phyloP scores from a whole-genome alignment of 2,888 invertebrate species.

The Neoaliturus tenellus region DNA sequence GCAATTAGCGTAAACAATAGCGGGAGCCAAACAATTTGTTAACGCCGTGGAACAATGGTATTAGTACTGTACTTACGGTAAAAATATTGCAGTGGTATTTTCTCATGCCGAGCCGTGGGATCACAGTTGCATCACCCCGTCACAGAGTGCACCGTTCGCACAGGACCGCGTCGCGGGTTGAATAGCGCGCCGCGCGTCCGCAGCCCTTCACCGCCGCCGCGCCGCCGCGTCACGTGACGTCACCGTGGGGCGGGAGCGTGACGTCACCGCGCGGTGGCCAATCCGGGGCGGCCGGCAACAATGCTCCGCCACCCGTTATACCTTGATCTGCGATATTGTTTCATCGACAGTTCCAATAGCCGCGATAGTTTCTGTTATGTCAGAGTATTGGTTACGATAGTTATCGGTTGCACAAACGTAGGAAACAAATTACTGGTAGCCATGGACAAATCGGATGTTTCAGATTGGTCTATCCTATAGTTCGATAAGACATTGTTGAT shows the following conservation, averaged over 20 bases:
- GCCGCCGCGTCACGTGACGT: background rate
- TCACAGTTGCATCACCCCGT: slow-evolving; percentile 25
- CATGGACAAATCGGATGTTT: background rate
- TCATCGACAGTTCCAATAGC: background rate
- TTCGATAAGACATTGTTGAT: too few relatives aligned
- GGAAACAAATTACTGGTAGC: background rate
- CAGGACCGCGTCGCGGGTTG: background rate
- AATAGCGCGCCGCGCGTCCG: background rate
- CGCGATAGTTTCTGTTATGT: background rate
- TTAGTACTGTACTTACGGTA: slow-evolving; percentile 11
- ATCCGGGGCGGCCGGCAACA: background rate
- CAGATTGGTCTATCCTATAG: too few relatives aligned
- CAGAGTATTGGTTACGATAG: background rate
- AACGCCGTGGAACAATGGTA: slow-evolving; percentile 8
- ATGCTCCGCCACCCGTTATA: background rate
- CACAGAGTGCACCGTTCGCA: slow-evolving; percentile 18
- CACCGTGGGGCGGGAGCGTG: background rate
- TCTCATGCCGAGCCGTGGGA: slow-evolving; percentile 38
- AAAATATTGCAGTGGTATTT: slow-evolving; percentile 51
- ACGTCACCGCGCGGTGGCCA: background rate
- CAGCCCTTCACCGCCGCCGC: background rate
- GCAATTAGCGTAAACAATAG: slow-evolving; percentile 3
- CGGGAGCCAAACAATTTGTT: background rate
- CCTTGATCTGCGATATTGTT: slow-evolving; percentile 2
- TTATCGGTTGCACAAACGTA: too few relatives aligned